These are phyloP conservation scores for Lithophane socia DNA, from an alignment of 2,888 invertebrate genomes.

Conservation along the genomic window DNA sequence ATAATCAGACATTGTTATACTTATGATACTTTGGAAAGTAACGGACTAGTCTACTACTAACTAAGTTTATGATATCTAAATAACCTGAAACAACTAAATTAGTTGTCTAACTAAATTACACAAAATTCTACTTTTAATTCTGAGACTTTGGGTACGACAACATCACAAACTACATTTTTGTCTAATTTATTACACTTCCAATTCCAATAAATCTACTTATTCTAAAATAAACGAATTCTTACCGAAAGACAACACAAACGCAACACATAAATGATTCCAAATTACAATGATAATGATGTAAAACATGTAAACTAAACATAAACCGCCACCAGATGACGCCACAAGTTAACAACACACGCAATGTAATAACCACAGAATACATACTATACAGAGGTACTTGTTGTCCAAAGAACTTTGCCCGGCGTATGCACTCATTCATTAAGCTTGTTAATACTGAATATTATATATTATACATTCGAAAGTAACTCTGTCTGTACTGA, in stretches of 20 bases:
- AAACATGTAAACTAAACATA: constrained; percentile 15
- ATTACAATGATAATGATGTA: constrained; percentile 11
- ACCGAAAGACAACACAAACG: constrained; percentile 10
- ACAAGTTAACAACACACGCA: constrained; percentile 39
- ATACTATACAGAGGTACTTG: constrained; percentile 25
- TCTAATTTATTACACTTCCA: not conserved
- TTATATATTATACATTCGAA: too few relatives aligned
- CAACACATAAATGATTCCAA: constrained; percentile 19
- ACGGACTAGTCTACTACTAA: constrained; percentile 7
- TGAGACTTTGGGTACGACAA: not conserved
- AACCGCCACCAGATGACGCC: constrained; percentile 49
- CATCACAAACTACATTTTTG: not conserved
- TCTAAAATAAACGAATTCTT: not conserved
- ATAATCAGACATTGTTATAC: constrained; percentile 43
- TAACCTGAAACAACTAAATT: constrained; percentile 4
- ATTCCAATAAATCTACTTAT: constrained; percentile 8
- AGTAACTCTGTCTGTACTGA: too few relatives aligned
- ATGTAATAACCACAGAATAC: constrained; percentile 21
- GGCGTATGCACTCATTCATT: not conserved
- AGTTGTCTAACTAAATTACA: constrained; percentile 10
- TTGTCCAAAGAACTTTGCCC: not conserved
- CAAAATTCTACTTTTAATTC: not conserved
- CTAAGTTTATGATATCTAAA: constrained; percentile 19
- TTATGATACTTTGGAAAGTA: not conserved
- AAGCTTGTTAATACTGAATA: not conserved